phyloP scores from a whole-genome alignment of 2,888 invertebrate genomes.

The Lysandra bellargus region DNA sequence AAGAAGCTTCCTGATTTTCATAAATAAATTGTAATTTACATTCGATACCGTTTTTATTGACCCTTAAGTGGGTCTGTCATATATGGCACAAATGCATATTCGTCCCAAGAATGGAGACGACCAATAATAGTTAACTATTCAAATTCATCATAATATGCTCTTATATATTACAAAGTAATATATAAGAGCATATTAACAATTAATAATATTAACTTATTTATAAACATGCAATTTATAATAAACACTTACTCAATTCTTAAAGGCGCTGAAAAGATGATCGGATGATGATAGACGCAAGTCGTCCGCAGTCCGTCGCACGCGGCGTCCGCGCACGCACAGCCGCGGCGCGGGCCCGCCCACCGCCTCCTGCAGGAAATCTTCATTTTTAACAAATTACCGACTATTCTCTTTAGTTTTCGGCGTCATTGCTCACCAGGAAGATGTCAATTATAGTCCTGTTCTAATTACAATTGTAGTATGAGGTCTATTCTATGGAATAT shows the following conservation, averaged over 20 bases:
- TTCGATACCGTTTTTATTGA: no score
- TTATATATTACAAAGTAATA: background rate
- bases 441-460: background rate
- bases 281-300: background rate
- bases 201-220: no score
- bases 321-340: slow-evolving; percentile 37
- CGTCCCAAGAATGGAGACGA: background rate
- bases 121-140: background rate
- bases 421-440: slow-evolving; percentile 30
- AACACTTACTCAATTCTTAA: slow-evolving; percentile 28
- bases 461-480: background rate
- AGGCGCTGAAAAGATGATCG: background rate
- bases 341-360: slow-evolving; percentile 34
- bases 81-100: background rate
- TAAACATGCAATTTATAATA: background rate
- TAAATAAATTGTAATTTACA: no score
- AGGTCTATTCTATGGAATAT: background rate
- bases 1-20: no score
- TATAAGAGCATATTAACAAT: no score
- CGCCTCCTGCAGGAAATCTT: slow-evolving; percentile 38
- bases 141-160: background rate
- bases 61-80: no score
- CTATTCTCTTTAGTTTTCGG: slow-evolving; percentile 18
- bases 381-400: slow-evolving; percentile 36
- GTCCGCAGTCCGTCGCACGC: slow-evolving; percentile 32